Evolutionary conservation across 2,888 invertebrate species (phyloP).

Genomic region (Selenia dentaria): DNA sequence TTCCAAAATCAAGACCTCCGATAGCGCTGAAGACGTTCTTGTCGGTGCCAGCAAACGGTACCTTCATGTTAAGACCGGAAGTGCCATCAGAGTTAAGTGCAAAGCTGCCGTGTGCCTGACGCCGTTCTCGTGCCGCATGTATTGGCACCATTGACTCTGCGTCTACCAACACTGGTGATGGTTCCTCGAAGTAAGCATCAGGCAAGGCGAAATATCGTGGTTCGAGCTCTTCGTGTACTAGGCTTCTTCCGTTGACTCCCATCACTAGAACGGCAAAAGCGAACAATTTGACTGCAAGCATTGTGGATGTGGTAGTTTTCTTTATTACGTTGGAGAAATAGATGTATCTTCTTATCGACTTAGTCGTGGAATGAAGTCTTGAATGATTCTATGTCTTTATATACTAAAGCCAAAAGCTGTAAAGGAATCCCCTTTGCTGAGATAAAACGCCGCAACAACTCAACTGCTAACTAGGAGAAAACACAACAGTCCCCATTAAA

Average conservation of each 20-base stretch:
- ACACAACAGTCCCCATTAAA: conserved; percentile 5
- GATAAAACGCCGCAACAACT: conserved; percentile 1
- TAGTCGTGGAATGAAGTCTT: conserved; percentile 4
- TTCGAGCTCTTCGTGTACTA: conserved; percentile 5
- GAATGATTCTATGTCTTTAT: neutral
- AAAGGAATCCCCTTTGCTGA: conserved; percentile 12
- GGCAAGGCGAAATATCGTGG: neutral
- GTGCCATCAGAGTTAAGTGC: conserved; percentile 42
- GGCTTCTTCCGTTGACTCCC: conserved; percentile 9
- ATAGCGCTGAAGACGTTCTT: conserved; percentile 48
- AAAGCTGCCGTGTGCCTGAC: conserved; percentile 39
- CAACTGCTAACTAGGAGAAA: conserved; percentile 2
- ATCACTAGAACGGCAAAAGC: conserved; percentile 5
- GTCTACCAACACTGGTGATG: neutral
- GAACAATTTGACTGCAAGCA: conserved; percentile 4
- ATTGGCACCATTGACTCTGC: conserved; percentile 8
- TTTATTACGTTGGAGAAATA: neutral
- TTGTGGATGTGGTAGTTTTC: neutral
- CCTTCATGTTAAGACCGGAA: conserved; percentile 32
- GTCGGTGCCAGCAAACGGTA: conserved; percentile 45
- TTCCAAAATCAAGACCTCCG: conserved; percentile 37
- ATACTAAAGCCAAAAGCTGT: neutral
- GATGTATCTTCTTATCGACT: neutral
- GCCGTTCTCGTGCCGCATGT: conserved; percentile 26
- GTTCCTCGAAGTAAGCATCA: conserved; percentile 3